Conservation (phyloP, 2,113 vertebrate genomes). For the Xenopus borealis region DNA sequence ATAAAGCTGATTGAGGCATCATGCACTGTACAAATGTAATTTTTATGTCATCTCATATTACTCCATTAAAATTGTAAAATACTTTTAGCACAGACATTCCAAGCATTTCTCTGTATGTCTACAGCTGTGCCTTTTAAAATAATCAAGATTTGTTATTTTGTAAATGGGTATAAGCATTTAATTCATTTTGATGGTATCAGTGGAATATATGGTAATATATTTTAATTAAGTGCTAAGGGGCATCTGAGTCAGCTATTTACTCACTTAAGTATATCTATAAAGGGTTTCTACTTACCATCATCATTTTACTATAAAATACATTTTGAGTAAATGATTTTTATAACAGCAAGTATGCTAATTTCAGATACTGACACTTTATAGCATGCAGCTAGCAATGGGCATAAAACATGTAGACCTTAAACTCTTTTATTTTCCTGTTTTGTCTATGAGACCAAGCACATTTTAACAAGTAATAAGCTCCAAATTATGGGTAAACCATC, state of each 20-base stretch:
- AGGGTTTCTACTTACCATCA: constrained; percentile 25
- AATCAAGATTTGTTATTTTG: constrained; percentile 34
- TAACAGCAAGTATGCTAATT: constrained; percentile 33
- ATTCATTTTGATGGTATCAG: constrained; percentile 23
- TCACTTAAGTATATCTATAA: constrained; percentile 29
- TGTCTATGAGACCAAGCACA: no score
- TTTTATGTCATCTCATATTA: constrained; percentile 29
- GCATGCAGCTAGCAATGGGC: no score
- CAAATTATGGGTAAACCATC: no score
- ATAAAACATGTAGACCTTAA: no score
- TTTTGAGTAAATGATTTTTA: constrained; percentile 24
- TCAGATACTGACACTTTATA: no score
- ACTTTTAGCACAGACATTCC: constrained; percentile 13
- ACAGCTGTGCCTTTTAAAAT: constrained; percentile 14
- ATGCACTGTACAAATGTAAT: constrained; percentile 21
- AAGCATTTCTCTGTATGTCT: constrained; percentile 7
- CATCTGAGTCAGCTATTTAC: constrained; percentile 37
- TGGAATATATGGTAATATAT: constrained; percentile 31
- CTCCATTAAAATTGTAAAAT: constrained; percentile 26
- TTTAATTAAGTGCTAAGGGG: constrained; percentile 42
- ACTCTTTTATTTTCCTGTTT: no score
- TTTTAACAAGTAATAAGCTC: no score
- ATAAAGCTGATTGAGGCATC: constrained; percentile 8
- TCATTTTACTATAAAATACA: constrained; percentile 28
- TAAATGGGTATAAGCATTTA: constrained; percentile 24